Evolutionary conservation across 2,113 vertebrate genomes (phyloP).

Genomic region (Pterophyllum scalare): DNA sequence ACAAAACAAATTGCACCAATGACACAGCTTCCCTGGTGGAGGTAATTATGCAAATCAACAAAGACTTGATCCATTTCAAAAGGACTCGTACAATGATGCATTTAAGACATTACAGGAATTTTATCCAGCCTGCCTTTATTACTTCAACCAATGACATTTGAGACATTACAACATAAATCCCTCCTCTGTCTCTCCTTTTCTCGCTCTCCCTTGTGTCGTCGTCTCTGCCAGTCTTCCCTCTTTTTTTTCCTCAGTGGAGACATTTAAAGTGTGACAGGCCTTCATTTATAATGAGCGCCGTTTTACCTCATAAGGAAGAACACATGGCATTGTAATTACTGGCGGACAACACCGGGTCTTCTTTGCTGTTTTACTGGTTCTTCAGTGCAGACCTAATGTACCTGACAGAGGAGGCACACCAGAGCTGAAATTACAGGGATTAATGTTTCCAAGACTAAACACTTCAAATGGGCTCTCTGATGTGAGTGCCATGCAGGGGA

Average conservation of each 20-base stretch:
- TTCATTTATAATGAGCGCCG: conserved; percentile 77
- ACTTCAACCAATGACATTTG: conserved; percentile 23
- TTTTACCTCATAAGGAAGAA: conserved; percentile 79
- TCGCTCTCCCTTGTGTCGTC: background rate
- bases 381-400: conserved; percentile 74
- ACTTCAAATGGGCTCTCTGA: conserved; percentile 76
- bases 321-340: conserved; percentile 82
- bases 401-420: conserved; percentile 77
- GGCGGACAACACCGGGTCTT: conserved; percentile 64
- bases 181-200: conserved; percentile 32
- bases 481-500: conserved; percentile 71
- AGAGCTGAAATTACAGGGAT: conserved; percentile 81
- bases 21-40: conserved; percentile 21
- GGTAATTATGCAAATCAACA: conserved; percentile 58
- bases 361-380: conserved; percentile 70
- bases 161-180: conserved; percentile 37
- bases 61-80: conserved; percentile 50
- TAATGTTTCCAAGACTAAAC: conserved; percentile 80
- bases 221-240: conserved; percentile 26
- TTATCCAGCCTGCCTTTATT: background rate
- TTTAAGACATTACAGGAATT: conserved; percentile 44
- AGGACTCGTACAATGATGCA: conserved; percentile 31
- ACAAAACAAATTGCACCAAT: conserved; percentile 28
- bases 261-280: conserved; percentile 83
- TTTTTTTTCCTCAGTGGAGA: conserved; percentile 71